Evolutionary conservation across 2,113 vertebrate genomes (phyloP).

Genomic region (Loxodonta africana): DNA sequence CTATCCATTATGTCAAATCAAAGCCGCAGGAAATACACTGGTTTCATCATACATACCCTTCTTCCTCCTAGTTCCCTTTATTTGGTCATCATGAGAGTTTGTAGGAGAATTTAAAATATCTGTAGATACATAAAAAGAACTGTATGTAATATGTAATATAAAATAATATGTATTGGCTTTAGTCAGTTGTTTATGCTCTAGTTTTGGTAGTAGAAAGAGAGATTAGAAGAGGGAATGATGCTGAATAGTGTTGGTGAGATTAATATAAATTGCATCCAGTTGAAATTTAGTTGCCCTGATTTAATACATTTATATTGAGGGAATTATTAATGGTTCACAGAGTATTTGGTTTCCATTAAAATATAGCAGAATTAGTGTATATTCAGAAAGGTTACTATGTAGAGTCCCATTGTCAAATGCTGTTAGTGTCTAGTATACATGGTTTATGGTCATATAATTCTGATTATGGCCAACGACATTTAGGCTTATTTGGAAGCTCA

Average conservation of each 20-base stretch:
- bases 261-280: not conserved
- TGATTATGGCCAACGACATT: not conserved
- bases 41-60: not conserved
- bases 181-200: conserved; percentile 39
- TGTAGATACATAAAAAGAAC: not conserved
- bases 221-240: not conserved
- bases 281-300: not conserved
- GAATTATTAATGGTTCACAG: conserved; percentile 31
- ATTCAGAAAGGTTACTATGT: not conserved
- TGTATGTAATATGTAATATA: not conserved
- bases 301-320: conserved; percentile 15
- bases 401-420: not conserved
- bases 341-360: conserved; percentile 18
- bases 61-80: not conserved
- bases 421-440: not conserved
- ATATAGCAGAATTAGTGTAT: not conserved
- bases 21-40: not conserved
- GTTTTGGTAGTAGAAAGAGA: not conserved
- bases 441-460: not conserved
- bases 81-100: not conserved
- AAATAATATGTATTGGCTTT: not conserved
- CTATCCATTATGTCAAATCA: not conserved
- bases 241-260: not conserved
- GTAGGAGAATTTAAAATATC: conserved; percentile 36
- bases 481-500: conserved; percentile 25